phyloP scores from a whole-genome alignment of 2,888 invertebrate genomes.

The Parnassius mnemosyne region DNA sequence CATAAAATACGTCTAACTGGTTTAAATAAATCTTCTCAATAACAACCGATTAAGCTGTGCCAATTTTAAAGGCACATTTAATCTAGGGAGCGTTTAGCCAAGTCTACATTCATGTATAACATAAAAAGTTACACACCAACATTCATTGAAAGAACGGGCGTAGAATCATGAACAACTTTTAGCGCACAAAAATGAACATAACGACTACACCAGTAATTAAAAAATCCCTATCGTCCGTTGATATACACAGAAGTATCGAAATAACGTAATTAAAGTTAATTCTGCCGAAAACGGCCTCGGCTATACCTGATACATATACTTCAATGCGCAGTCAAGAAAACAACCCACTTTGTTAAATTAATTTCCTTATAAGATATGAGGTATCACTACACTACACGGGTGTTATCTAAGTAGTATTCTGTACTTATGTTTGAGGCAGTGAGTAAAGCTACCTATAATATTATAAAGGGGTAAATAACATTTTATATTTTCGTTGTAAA shows the following conservation, averaged over 20 bases:
- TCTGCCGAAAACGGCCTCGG: constrained; percentile 5
- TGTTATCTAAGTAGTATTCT: background rate
- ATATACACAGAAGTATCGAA: too few species aligned
- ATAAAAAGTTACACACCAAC: background rate
- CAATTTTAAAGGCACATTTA: constrained; percentile 25
- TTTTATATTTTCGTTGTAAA: constrained; percentile 17
- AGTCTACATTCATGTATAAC: background rate
- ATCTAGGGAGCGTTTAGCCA: constrained; percentile 4
- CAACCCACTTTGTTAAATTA: background rate
- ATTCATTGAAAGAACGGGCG: background rate
- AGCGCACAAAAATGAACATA: background rate
- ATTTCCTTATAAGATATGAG: background rate
- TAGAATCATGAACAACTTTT: background rate
- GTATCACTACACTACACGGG: background rate
- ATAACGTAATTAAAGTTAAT: background rate
- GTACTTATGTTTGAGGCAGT: constrained; percentile 11
- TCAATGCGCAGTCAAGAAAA: background rate
- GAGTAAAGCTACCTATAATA: constrained; percentile 1
- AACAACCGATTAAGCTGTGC: constrained; percentile 25
- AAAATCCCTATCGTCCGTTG: background rate
- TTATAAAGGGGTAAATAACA: constrained; percentile 12
- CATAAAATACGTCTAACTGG: constrained; percentile 27
- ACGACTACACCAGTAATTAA: background rate
- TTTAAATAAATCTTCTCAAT: constrained; percentile 11
- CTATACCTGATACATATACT: background rate